Percentiles rank a stretch among this genome's conserved stretches.
Evolutionary conservation across 2,797 vertebrate species (phyloP).

Genomic region (Oryzias sinensis): DNA sequence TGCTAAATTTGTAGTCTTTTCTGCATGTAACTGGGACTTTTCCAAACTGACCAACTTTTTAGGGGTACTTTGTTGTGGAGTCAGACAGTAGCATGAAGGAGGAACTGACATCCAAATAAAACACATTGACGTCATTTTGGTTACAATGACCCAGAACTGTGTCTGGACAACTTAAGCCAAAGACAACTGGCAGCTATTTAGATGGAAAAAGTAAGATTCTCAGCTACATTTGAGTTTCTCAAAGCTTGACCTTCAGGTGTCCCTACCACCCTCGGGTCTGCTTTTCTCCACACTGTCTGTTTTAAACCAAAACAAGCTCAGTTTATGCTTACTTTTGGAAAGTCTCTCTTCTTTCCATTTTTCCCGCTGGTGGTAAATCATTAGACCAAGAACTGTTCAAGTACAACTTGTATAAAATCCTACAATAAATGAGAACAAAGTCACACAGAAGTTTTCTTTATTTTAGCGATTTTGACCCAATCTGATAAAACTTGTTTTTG

Average conservation of each 20-base stretch:
- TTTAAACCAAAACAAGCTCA: slow-evolving; percentile 54
- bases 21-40: slow-evolving; percentile 21
- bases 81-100: slow-evolving; percentile 39
- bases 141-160: slow-evolving; percentile 45
- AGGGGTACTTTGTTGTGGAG: slow-evolving; percentile 61
- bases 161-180: slow-evolving; percentile 57
- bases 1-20: slow-evolving; percentile 17
- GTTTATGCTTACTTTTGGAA: slow-evolving; percentile 58
- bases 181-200: slow-evolving; percentile 33
- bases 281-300: slow-evolving; percentile 24
- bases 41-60: slow-evolving; percentile 30
- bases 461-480: too few relatives aligned
- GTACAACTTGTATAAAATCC: too few relatives aligned
- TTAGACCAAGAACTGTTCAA: slow-evolving; percentile 14
- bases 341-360: slow-evolving; percentile 51
- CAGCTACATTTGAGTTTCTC: slow-evolving; percentile 44
- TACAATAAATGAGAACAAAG: too few relatives aligned
- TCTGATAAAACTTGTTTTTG: too few relatives aligned
- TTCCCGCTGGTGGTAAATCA: slow-evolving; percentile 48
- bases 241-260: slow-evolving; percentile 34
- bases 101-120: slow-evolving; percentile 61
- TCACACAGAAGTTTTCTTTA: too few relatives aligned
- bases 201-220: slow-evolving; percentile 51
- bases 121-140: slow-evolving; percentile 64
- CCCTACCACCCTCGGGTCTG: slow-evolving; percentile 18